phyloP scores from a whole-genome alignment of 2,113 vertebrate genomes.

The Sinocyclocheilus anshuiensis region DNA sequence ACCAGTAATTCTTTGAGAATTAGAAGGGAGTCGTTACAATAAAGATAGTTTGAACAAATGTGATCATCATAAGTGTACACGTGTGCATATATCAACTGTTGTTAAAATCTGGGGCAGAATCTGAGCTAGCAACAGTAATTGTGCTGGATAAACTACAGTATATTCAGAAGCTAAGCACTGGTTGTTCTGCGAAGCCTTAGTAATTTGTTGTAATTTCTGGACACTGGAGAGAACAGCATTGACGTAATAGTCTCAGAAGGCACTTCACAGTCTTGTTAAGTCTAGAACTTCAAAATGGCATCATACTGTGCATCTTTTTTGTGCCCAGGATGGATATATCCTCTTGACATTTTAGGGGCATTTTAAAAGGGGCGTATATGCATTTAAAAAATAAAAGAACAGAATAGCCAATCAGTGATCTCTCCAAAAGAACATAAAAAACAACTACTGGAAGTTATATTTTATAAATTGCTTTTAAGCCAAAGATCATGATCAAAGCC shows the following conservation, averaged over 20 bases:
- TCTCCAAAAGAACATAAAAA: not conserved
- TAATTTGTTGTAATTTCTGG: not conserved
- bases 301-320: not conserved
- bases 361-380: too few species aligned
- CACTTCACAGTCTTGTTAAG: not conserved
- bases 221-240: not conserved
- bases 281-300: not conserved
- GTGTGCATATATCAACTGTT: not conserved
- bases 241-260: not conserved
- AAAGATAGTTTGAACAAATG: too few species aligned
- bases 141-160: not conserved
- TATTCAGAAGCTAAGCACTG: constrained; percentile 9
- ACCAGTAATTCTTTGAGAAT: too few species aligned
- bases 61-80: too few species aligned
- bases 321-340: not conserved
- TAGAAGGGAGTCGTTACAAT: too few species aligned
- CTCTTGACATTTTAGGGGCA: too few species aligned
- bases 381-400: too few species aligned
- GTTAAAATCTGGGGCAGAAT: not conserved
- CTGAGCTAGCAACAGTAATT: not conserved
- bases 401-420: not conserved
- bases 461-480: not conserved
- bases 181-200: constrained; percentile 14
- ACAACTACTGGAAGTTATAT: not conserved
- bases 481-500: not conserved